Base-by-base conservation (phyloP, 2,888 invertebrate genomes). In the Cerceris ruficornis region DNA sequence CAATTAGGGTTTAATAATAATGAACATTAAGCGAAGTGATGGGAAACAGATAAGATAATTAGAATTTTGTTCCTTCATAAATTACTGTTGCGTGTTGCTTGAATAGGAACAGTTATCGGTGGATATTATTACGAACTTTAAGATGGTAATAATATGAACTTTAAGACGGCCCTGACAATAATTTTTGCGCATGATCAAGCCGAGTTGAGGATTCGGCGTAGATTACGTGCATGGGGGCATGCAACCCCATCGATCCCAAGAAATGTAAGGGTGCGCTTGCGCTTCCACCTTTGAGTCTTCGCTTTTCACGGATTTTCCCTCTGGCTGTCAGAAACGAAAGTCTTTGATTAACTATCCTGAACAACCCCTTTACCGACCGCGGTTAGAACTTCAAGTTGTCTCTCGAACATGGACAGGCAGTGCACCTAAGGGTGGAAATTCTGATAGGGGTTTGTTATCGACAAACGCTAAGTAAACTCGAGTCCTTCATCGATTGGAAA, bases 161-260 rank as follows among this genome's bases (percentile, higher is more conserved):
- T 28, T 28, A 2, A 28, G 64, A 62, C 77, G 75, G 66, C 69
- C 80, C 82, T 84, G 82, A 28, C 50, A 28, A 60, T 46, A n/a
- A 28, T 59, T 46, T n/a, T 15, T 68, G 84, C 80, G 83, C 82
- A 83, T 77, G 73, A 81, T 69, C 79, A 41, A 70, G 39, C 43
- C 59, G 28, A n/a, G 43, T 42, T 43, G 13, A 55, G 57, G 61
- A 69, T 78, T 73, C 60, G 42, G 59, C 54, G 54, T 69, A 58
- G n/a, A 65, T 64, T 68, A 62, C 58, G 68, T 77, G 15, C 57
- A 70, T 58, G 66, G 43, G 50, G 67, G 61, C 54, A 17, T 77
- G 71, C 61, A 64, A 77, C 55, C 59, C 69, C 82, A 86, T 86
- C 79, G 86, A 86, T 86, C 86, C 70, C n/a, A 72, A 50, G 66